Conservation (phyloP, 1,140 invertebrate genomes). For the Papilio xuthus region DNA sequence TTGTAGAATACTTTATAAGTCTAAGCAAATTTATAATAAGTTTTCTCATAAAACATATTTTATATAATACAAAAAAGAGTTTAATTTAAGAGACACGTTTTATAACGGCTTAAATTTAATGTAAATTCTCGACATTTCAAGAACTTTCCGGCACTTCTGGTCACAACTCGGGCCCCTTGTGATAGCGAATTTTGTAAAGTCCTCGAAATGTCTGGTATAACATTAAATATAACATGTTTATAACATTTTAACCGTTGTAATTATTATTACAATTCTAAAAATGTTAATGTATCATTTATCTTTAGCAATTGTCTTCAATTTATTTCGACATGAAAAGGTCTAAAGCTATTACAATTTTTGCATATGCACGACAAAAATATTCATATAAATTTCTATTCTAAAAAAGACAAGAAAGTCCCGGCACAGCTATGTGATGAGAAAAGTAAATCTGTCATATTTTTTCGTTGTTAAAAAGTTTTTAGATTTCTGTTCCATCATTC, state of each 20-base stretch:
- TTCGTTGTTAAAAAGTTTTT: slow-evolving; percentile 23
- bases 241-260: neutral
- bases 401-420: neutral
- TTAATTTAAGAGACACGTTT: neutral
- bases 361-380: neutral
- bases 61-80: neutral
- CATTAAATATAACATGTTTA: neutral
- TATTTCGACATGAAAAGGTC: too few relatives aligned
- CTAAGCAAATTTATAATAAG: neutral
- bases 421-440: neutral
- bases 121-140: neutral
- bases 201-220: neutral
- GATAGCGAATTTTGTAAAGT: neutral
- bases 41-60: slow-evolving; percentile 43
- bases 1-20: neutral
- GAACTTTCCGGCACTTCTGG: neutral
- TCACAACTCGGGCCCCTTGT: neutral
- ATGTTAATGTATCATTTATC: too few relatives aligned
- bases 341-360: too few relatives aligned
- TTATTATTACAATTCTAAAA: neutral
- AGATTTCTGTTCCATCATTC: neutral
- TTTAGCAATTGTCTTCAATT: too few relatives aligned
- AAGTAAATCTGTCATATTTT: slow-evolving; percentile 8
- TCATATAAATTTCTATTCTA: neutral
- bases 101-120: neutral